Conservation (phyloP, 2,888 invertebrate genomes). For the Druceiella hillmani region DNA sequence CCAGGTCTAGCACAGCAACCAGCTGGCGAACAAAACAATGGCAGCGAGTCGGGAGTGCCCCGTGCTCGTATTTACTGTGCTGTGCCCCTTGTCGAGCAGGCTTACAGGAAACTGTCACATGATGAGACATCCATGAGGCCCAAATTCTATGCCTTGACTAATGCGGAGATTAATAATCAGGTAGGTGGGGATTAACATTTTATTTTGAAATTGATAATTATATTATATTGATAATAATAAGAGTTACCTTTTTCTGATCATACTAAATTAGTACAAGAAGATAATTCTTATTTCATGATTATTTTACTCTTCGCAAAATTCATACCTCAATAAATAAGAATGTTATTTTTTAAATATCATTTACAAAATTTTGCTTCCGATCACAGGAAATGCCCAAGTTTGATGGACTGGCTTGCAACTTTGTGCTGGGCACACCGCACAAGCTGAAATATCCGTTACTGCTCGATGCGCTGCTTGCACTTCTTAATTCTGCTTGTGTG, state of each 20-base stretch:
- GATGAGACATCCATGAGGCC: slow-evolving; percentile 76
- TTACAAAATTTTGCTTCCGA: too few relatives aligned
- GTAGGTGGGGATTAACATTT: slow-evolving; percentile 28
- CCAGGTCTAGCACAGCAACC: slow-evolving; percentile 41
- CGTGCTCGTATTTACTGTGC: slow-evolving; percentile 46
- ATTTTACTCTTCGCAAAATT: too few relatives aligned
- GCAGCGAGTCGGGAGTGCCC: slow-evolving; percentile 34
- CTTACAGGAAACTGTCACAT: slow-evolving; percentile 39
- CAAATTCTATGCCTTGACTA: slow-evolving; percentile 85
- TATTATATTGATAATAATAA: slow-evolving; percentile 2
- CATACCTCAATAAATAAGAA: background rate
- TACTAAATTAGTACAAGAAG: too few relatives aligned
- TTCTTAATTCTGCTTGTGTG: slow-evolving; percentile 76
- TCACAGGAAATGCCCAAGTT: slow-evolving; percentile 81
- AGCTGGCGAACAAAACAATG: slow-evolving; percentile 30
- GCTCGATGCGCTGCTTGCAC: slow-evolving; percentile 78
- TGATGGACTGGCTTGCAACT: slow-evolving; percentile 90
- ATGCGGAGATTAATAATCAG: slow-evolving; percentile 62
- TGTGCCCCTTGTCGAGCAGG: slow-evolving; percentile 42
- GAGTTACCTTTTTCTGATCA: too few relatives aligned
- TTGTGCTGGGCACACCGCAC: slow-evolving; percentile 88
- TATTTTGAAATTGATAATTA: slow-evolving; percentile 5
- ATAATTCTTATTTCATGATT: too few relatives aligned
- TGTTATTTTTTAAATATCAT: background rate
- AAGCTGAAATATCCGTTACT: slow-evolving; percentile 83